Base-by-base conservation (phyloP, 2,113 vertebrate genomes). In the Tetraodon nigroviridis region DNA sequence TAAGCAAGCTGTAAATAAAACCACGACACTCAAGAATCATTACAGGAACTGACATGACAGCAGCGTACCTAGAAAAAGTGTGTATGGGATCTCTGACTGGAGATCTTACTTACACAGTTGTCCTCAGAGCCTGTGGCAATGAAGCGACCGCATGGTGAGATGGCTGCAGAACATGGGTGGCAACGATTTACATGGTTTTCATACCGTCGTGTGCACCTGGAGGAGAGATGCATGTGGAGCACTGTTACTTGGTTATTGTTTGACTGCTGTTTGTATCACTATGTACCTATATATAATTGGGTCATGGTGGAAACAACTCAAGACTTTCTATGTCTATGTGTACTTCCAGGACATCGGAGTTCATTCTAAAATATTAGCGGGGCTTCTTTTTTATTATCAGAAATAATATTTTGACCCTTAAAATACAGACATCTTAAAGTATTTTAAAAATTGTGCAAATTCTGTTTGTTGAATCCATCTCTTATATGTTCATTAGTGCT, bases 121-220 rank as follows among this genome's bases (percentile, higher is more conserved):
- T 95, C 93, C 71, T 94, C 94, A 0, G 94, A 96, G 21, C 94
- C 94, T 32, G 89, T 90, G 13, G 92, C 92, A 79, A 94, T 85
- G 27, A 89, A 93, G 0, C 73, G 82, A 1, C 95, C 93, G 21
- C 94, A 96, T 0, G 95, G 91, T n/a, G 94, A 94, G 32, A 95
- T 47, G 18, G 92, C 86, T 32, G 90, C 81, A 19, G 90, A 86
- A 70, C 94, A 95, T 0, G 90, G 90, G 37, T 90, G 90, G 76
- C 87, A 85, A 14, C 78, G 84, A 64, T 80, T 92, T 1, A 84
- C 48, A 44, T 94, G 93, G 19, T 90, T 93, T 47, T 93, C 92
- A 64, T 93, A 95, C 15, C 84, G 90, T 1, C 91, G 90, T 6
- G 93, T 93, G 70, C 93, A 95, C 69, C 94, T 95, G 64, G 13